Evolutionary conservation across 1,140 invertebrate species (phyloP).

Genomic region (Diploscapter pachys): DNA sequence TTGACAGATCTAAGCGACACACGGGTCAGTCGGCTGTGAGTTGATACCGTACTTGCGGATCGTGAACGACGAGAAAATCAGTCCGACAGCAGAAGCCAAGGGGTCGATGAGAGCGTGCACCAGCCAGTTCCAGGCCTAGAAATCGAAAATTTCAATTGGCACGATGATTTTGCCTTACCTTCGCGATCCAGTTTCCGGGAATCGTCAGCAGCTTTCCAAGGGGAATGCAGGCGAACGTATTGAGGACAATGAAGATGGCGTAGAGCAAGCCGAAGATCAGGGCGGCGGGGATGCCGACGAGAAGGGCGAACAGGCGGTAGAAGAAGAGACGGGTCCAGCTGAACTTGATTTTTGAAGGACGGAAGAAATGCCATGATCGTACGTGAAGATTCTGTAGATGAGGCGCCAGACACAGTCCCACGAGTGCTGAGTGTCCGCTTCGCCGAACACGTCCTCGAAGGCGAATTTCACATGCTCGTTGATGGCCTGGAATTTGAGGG

Average conservation of each 20-base stretch:
- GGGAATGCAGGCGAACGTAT: slow-evolving; percentile 31
- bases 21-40: slow-evolving; percentile 25
- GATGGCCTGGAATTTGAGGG: not conserved
- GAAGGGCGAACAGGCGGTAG: slow-evolving; percentile 53
- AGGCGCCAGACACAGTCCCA: slow-evolving; percentile 62
- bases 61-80: slow-evolving; percentile 30
- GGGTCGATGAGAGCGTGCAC: slow-evolving; percentile 39
- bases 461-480: slow-evolving; percentile 33
- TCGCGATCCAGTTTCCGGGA: slow-evolving; percentile 34
- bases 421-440: slow-evolving; percentile 61
- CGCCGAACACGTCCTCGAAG: slow-evolving; percentile 64
- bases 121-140: slow-evolving; percentile 34
- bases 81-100: slow-evolving; percentile 19
- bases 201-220: slow-evolving; percentile 32
- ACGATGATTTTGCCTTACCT: slow-evolving; percentile 20
- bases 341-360: not conserved
- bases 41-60: slow-evolving; percentile 34
- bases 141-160: slow-evolving; percentile 20
- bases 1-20: slow-evolving; percentile 7
- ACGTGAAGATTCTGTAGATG: slow-evolving; percentile 60
- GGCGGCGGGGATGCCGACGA: slow-evolving; percentile 33
- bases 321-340: slow-evolving; percentile 59
- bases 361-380: not conserved
- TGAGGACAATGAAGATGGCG: slow-evolving; percentile 29
- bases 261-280: slow-evolving; percentile 37